These are phyloP conservation scores for Dastarcus helophoroides DNA, from an alignment of 2,888 invertebrate genomes.

Conservation along the genomic window DNA sequence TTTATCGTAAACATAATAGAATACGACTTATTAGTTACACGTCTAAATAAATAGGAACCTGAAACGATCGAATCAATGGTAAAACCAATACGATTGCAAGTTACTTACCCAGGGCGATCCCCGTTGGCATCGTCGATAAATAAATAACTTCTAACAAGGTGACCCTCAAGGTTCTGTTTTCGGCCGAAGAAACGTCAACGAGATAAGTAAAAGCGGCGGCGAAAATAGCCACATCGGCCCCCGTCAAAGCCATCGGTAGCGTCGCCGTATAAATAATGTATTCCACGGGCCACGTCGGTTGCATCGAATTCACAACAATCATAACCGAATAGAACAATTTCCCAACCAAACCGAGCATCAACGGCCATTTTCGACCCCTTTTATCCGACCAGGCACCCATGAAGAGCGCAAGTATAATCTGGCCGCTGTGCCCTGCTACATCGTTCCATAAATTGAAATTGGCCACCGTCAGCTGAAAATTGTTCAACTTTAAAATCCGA, in stretches of 20 bases:
- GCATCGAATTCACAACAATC: conserved; percentile 55
- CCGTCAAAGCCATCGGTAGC: conserved; percentile 64
- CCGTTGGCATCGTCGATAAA: conserved; percentile 71
- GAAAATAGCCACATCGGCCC: conserved; percentile 70
- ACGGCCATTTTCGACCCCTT: conserved; percentile 61
- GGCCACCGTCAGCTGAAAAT: conserved; percentile 54
- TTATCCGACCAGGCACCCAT: conserved; percentile 75
- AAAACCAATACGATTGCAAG: no score
- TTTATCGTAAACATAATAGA: conserved; percentile 65
- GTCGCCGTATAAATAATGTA: conserved; percentile 65
- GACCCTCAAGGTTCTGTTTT: conserved; percentile 64
- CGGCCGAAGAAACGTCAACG: conserved; percentile 59
- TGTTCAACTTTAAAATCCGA: not conserved
- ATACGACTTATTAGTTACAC: conserved; percentile 52
- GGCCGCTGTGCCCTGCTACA: conserved; percentile 60
- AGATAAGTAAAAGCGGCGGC: conserved; percentile 70
- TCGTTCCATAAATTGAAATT: conserved; percentile 70
- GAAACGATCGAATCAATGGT: conserved; percentile 20
- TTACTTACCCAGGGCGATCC: conserved; percentile 59
- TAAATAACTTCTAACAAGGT: conserved; percentile 74
- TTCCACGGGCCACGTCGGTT: conserved; percentile 55
- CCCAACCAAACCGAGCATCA: conserved; percentile 60
- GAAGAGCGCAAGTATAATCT: conserved; percentile 65
- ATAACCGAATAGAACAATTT: conserved; percentile 65
- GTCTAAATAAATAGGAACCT: conserved; percentile 55